Conservation (phyloP, 2,888 invertebrate species). For the Eledona agricola region DNA sequence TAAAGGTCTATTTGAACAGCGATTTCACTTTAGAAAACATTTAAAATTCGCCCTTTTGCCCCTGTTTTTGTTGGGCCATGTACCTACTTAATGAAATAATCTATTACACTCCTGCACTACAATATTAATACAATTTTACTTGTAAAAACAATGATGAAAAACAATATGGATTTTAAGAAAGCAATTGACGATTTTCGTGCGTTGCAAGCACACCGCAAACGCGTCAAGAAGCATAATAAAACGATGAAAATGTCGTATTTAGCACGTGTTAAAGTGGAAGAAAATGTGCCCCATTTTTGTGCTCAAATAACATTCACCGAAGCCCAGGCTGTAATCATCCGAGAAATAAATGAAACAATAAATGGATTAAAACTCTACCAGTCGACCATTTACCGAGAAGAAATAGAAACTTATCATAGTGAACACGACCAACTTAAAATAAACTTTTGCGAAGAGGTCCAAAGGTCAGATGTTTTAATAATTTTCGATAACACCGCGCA, state of each 20-base stretch:
- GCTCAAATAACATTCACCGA: slow-evolving; percentile 23
- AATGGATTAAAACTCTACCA: slow-evolving; percentile 19
- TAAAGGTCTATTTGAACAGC: too few species aligned
- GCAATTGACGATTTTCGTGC: slow-evolving; percentile 16
- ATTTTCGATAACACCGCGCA: slow-evolving; percentile 24
- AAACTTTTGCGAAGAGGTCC: slow-evolving; percentile 17
- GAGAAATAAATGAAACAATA: slow-evolving; percentile 19
- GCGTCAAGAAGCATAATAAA: slow-evolving; percentile 11
- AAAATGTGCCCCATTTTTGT: slow-evolving; percentile 19
- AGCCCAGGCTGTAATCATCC: slow-evolving; percentile 21
- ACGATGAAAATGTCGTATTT: slow-evolving; percentile 2
- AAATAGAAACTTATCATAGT: slow-evolving; percentile 24
- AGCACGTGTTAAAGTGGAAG: slow-evolving; percentile 9
- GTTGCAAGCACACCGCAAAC: slow-evolving; percentile 22
- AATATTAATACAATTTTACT: too few species aligned
- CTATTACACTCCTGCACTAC: too few species aligned
- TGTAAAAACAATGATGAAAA: slow-evolving; percentile 20
- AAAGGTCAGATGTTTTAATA: slow-evolving; percentile 27
- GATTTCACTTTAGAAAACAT: too few species aligned
- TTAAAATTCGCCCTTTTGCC: too few species aligned
- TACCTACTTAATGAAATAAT: too few species aligned
- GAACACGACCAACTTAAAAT: slow-evolving; percentile 27
- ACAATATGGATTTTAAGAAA: slow-evolving; percentile 20
- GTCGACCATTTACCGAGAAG: slow-evolving; percentile 23
- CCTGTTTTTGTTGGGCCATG: too few species aligned